Conservation (phyloP, 2,797 vertebrate genomes). For the Antennarius maculatus region DNA sequence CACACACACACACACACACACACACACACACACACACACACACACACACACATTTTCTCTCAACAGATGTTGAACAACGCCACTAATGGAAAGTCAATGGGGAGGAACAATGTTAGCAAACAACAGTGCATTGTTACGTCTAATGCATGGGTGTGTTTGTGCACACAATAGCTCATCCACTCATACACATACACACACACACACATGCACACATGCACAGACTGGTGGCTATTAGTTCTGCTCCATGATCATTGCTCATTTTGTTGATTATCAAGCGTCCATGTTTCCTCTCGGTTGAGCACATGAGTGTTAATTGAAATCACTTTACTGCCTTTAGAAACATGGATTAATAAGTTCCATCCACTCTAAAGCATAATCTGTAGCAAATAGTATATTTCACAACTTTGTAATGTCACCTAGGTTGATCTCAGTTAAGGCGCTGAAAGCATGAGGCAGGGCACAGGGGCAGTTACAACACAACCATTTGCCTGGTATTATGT, state of each 20-base stretch:
- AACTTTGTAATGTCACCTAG: conserved; percentile 5
- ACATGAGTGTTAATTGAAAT: conserved; percentile 73
- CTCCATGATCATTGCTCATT: conserved; percentile 74
- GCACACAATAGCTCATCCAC: conserved; percentile 23
- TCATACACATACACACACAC: neutral
- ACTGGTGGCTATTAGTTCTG: conserved; percentile 70
- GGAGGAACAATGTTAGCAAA: conserved; percentile 80
- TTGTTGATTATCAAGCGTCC: conserved; percentile 70
- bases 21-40: conserved; percentile 13
- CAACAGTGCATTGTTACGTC: conserved; percentile 72
- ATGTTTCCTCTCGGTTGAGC: conserved; percentile 72
- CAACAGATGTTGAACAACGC: conserved; percentile 79
- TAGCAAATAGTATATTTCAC: conserved; percentile 7
- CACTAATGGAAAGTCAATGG: conserved; percentile 81
- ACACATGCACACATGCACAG: conserved; percentile 32
- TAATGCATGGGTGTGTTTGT: conserved; percentile 46
- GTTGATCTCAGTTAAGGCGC: neutral
- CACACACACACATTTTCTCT: conserved; percentile 41
- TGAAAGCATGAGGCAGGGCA: neutral
- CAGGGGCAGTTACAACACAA: neutral
- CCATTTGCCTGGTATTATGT: neutral
- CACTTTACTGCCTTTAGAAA: conserved; percentile 41
- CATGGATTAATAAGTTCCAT: conserved; percentile 32
- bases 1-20: conserved; percentile 23
- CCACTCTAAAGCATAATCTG: neutral